Evolutionary conservation across 1,140 invertebrate genomes (phyloP), one percentile per base, ranked within the genome.

Genomic region (Diploscapter pachys): DNA sequence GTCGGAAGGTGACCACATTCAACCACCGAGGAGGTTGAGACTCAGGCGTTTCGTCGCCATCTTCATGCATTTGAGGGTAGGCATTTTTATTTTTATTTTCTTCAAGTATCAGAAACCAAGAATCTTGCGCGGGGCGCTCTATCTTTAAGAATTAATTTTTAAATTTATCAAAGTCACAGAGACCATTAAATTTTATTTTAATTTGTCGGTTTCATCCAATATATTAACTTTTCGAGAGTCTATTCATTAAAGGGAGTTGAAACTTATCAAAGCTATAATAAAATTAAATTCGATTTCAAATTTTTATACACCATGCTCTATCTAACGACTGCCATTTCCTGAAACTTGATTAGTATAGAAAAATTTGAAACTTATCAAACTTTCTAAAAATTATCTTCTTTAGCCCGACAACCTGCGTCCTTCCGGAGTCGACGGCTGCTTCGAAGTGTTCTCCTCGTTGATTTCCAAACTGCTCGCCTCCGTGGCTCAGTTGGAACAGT

Each of bases 401-500:
- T 13, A 75, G 76, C 77, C 66, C 8, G 67, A 82, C 66, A 80
- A 83, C 65, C 64, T 80, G 9, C 78, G 80, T 50, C 80, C 78
- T 13, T 55, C 72, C 13, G 81, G 73, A 8, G 76, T 31, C n/a
- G 78, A 76, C 31, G 72, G 71, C 11, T 57, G 31, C 11, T 78
- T 72, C 62, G 48, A 89, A n/a, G 89, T 91, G 63, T 90, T 98
- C 82, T 89, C 90, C 54, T 91, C 91, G 64, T 89, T 99, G 51
- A 92, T 98, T 64, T 88, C 89, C 55, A 98, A 98, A 88, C 88
- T 99, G 9, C 94, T 94, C 86, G 93, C 93, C 72, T 98, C 95
- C 87, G 91, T 98, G 56, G 95, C 94, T 54, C 96, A 98, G 85
- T 87, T 98, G 80, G 96, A 99, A 88, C 96, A 99, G 88, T 98